A percentile compares a stretch with the other conserved stretches of the same genome.
Evolutionary conservation across 2,888 invertebrate species (phyloP).

Genomic region (Amiota mariae): DNA sequence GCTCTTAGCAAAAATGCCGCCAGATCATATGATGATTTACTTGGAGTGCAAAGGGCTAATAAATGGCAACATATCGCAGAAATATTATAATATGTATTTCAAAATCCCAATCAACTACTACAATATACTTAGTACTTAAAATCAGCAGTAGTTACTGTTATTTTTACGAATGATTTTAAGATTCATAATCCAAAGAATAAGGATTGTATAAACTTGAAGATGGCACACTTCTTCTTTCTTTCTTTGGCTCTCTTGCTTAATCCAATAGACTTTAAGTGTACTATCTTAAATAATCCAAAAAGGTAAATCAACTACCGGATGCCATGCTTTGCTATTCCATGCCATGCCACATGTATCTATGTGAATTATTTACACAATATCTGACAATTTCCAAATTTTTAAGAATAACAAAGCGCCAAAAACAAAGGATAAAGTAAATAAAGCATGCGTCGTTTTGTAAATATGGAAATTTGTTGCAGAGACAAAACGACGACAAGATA

Average conservation of each 20-base stretch:
- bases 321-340: background rate
- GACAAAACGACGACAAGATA: conserved; percentile 3
- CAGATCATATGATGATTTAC: too few relatives aligned
- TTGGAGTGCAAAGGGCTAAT: too few relatives aligned
- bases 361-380: conserved; percentile 12
- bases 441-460: background rate
- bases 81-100: too few relatives aligned
- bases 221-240: conserved; percentile 1
- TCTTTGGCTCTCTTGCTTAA: too few relatives aligned
- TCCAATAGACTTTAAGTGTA: background rate
- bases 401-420: conserved; percentile 19
- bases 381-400: conserved; percentile 20
- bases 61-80: too few relatives aligned
- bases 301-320: conserved; percentile 25
- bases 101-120: too few relatives aligned
- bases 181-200: conserved; percentile 7
- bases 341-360: background rate
- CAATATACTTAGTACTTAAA: too few relatives aligned
- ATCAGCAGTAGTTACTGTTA: conserved; percentile 6
- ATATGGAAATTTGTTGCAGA: background rate
- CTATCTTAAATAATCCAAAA: conserved; percentile 12
- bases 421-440: background rate
- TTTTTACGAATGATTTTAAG: conserved; percentile 9
- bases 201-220: background rate
- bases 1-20: too few relatives aligned